phyloP scores from a whole-genome alignment of 2,797 vertebrate species.

The Gila robusta region DNA sequence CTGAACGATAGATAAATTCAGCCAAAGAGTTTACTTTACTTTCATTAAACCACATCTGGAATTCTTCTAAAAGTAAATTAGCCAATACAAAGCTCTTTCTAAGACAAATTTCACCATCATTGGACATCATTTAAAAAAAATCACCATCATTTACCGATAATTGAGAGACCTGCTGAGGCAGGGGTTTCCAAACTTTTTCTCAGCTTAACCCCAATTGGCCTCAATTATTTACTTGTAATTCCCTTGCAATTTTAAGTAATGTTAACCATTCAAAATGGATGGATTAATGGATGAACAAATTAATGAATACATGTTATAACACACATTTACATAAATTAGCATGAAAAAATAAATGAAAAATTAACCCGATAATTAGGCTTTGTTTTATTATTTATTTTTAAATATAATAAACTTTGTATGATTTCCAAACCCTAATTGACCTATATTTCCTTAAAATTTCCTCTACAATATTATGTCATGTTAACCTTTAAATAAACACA shows the following conservation, averaged over 20 bases:
- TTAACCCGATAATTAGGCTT: too few relatives aligned
- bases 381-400: too few relatives aligned
- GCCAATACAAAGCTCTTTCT: background rate
- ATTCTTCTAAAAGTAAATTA: conserved; percentile 19
- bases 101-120: background rate
- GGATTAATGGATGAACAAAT: background rate
- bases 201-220: background rate
- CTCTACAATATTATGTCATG: too few relatives aligned
- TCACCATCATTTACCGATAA: conserved; percentile 5
- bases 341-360: background rate
- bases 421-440: too few relatives aligned
- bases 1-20: background rate
- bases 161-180: background rate
- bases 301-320: background rate
- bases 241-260: background rate
- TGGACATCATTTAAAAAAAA: background rate
- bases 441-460: too few relatives aligned
- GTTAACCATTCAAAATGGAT: background rate
- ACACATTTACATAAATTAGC: background rate
- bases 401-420: too few relatives aligned
- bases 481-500: too few relatives aligned
- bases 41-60: conserved; percentile 18
- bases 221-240: background rate
- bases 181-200: background rate
- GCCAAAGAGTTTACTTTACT: background rate